Base-by-base conservation (phyloP, 64 coral and sea anemone genomes). In the Catalaphyllia jardinei region DNA sequence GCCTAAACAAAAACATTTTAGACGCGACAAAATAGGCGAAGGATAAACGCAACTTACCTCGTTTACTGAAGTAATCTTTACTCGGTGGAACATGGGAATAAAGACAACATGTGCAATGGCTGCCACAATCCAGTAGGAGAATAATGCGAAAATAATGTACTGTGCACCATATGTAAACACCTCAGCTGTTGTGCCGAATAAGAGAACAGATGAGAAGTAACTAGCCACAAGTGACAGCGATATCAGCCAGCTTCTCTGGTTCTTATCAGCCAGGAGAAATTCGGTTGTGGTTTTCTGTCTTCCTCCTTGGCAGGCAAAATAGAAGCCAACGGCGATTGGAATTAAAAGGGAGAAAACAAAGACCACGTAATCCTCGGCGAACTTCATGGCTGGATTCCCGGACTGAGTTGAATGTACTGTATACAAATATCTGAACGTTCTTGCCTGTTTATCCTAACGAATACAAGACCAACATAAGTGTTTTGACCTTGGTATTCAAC, bases 71-170 rank as follows among this genome's bases (percentile, higher is more conserved):
- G 89, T 91, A 9, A 94, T 30, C 18, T 87, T 79, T 7, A 94
- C 72, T 29, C 93, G 88, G 57, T 88, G 74, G 20, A 94, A 88
- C 93, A 94, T 94, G 0, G 93, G 93, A 28, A 94, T 89, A 52
- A 94, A 94, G 16, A 94, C 38, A 60, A 91, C 55, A 29, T 75
- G 80, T 3, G 62, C 88, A 0, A 81, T n/a, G n/a, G 81, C 93
- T 50, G 88, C 90, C 18, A 94, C 90, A 14, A 91, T 71, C 52
- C 90, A 94, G 31, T 91, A 94, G 0, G 93, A 91, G 13, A 94
- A 29, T n/a, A 85, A 11, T 19, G 86, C 86, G 2, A 94, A 38
- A 5, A 94, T 89, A 57, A 84, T 89, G 59, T 89, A 94, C 87
- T 94, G 92, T 8, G 73, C 51, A 77, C 92, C 92, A 65, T 91